Evolutionary conservation across 1,140 invertebrate genomes (phyloP), one percentile per base, ranked within the genome.

Genomic region (Centruroides sculpturatus): DNA sequence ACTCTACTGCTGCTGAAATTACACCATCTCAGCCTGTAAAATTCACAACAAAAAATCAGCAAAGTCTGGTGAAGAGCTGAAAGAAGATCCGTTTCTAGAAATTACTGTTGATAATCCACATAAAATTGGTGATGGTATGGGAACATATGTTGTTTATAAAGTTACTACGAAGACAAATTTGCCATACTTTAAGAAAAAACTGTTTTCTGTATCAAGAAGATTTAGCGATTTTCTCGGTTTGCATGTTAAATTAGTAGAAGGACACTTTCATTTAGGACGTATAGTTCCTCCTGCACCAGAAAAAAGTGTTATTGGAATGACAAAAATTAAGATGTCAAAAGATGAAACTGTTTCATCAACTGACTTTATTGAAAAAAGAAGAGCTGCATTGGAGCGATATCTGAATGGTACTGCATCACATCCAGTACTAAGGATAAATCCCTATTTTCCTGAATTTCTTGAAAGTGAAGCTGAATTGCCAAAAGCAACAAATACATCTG

Each of bases 241-340:
- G 46, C 93, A 98, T 76, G 87, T 93, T 66, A 96, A 98, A 75
- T 75, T 99, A 35, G 85, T 84, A 0, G 92, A 92, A 69, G 98
- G 97, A 74, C 94, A 98, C 79, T 78, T 92, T 55, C 84, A 88
- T 66, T 81, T 84, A 65, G 97, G 97, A 5, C 81, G 90, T 68
- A 94, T 99, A 66, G 92, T 99, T 71, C 96, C 96, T 12, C 92
- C 94, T 23, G 92, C 95, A n/a, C 96, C 96, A 9, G 92, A 98
- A 69, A 99, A 99, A 75, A 96, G 87, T 81, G 87, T 96, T 64
- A 83, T 97, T 68, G 93, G 90, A 35, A 92, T 87, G 75, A 95
- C 94, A 5, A 98, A 97, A 78, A 83, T 98, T 3, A 98, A 98
- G 79, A 94, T 98, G 82, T 89, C 89, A 12, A 79, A 80, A 63